These are phyloP conservation scores for Eptatretus burgeri DNA, from an alignment of 2,113 vertebrate species.

Conservation along the genomic window DNA sequence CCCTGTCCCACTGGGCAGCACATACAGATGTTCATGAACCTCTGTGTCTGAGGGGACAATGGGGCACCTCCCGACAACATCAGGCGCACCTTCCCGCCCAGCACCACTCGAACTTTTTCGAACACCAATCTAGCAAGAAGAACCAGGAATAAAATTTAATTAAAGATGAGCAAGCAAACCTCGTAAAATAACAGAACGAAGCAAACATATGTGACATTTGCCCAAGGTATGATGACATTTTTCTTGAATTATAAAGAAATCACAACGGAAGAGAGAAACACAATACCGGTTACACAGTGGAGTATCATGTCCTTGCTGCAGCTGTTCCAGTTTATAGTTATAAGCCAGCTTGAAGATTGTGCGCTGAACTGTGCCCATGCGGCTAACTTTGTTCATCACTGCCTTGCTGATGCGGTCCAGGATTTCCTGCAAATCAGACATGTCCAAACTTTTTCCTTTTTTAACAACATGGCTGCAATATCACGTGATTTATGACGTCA, in stretches of 20 bases:
- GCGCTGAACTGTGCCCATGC: slow-evolving; percentile 45
- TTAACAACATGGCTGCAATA: too few species aligned
- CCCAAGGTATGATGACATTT: too few species aligned
- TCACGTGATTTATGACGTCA: too few species aligned
- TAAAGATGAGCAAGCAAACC: too few species aligned
- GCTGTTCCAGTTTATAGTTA: slow-evolving; percentile 90
- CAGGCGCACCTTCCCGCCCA: slow-evolving; percentile 45
- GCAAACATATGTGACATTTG: too few species aligned
- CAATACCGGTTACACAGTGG: slow-evolving; percentile 51
- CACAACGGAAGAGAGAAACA: too few species aligned
- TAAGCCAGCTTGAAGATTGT: slow-evolving; percentile 63
- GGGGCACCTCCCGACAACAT: slow-evolving; percentile 67
- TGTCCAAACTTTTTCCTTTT: too few species aligned
- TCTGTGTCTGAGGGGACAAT: slow-evolving; percentile 50
- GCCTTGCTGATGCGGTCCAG: slow-evolving; percentile 92
- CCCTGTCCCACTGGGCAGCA: slow-evolving; percentile 83
- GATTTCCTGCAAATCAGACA: slow-evolving; percentile 32
- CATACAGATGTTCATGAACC: slow-evolving; percentile 92
- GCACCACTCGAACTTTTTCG: slow-evolving; percentile 38
- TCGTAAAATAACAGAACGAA: too few species aligned
- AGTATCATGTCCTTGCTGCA: slow-evolving; percentile 38
- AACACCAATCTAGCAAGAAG: slow-evolving; percentile 43
- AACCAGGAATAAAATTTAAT: background rate
- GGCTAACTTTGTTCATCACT: slow-evolving; percentile 59
- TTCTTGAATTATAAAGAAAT: too few species aligned